Conservation (phyloP, 2,113 vertebrate genomes). For the Coturnix japonica region DNA sequence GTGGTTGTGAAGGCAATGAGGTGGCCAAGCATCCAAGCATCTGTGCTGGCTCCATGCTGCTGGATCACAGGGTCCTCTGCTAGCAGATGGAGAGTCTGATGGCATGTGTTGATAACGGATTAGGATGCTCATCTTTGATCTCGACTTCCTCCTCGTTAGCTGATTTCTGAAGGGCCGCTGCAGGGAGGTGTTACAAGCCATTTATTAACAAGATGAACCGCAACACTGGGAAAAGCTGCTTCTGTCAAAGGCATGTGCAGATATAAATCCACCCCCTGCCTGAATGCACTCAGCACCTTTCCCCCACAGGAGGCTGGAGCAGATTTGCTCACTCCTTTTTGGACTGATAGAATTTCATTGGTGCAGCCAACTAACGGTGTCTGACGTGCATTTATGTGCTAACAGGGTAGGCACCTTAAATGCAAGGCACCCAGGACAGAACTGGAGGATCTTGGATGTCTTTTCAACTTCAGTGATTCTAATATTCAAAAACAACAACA, state of each 20-base stretch:
- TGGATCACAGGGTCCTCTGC: neutral
- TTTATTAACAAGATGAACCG: constrained; percentile 48
- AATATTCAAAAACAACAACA: no score
- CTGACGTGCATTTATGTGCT: neutral
- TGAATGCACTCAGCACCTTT: neutral
- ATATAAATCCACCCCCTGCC: neutral
- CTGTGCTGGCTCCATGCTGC: neutral
- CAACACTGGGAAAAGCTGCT: constrained; percentile 1
- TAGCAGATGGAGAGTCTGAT: constrained; percentile 26
- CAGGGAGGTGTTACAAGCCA: constrained; percentile 9
- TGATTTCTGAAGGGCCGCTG: constrained; percentile 24
- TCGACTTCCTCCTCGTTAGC: constrained; percentile 12
- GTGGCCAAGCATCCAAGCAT: constrained; percentile 11
- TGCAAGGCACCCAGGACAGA: neutral
- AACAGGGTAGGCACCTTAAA: neutral
- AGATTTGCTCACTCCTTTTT: neutral
- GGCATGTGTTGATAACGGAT: constrained; percentile 24
- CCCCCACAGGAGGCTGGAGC: accelerated
- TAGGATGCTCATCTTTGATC: constrained; percentile 41
- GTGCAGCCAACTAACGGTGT: neutral
- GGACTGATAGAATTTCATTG: neutral
- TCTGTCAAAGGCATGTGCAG: neutral
- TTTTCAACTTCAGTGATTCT: no score
- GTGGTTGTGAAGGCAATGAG: accelerated
- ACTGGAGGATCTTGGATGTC: no score